phyloP scores from a whole-genome alignment of 2,797 vertebrate genomes.

The Acipenser oxyrinchus region DNA sequence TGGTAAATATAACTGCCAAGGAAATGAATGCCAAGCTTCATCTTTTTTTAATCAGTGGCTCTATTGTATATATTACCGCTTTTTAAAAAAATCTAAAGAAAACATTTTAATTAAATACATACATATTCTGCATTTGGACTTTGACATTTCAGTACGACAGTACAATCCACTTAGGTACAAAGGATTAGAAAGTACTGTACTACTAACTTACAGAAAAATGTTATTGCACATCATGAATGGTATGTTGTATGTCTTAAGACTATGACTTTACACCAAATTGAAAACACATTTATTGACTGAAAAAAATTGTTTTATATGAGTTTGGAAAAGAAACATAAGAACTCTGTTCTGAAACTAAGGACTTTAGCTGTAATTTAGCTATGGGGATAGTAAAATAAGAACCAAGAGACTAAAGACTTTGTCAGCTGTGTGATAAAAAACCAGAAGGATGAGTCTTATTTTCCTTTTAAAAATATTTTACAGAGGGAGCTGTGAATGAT shows the following conservation, averaged over 20 bases:
- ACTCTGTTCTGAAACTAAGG: conserved; percentile 18
- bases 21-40: no score
- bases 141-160: no score
- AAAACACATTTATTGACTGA: conserved; percentile 7
- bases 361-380: conserved; percentile 28
- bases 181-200: no score
- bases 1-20: no score
- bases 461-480: conserved; percentile 35
- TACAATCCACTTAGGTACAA: no score
- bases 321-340: conserved; percentile 23
- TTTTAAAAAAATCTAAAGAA: no score
- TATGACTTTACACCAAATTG: neutral
- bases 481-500: conserved; percentile 8
- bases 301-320: conserved; percentile 23
- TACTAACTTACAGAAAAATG: no score
- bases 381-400: conserved; percentile 27
- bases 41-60: no score
- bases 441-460: conserved; percentile 33
- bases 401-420: conserved; percentile 28
- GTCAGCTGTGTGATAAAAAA: conserved; percentile 32
- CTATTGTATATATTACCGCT: no score
- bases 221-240: no score
- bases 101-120: no score
- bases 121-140: no score
- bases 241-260: neutral